phyloP scores from a whole-genome alignment of 2,113 vertebrate genomes.

The Porphyrio hochstetteri region DNA sequence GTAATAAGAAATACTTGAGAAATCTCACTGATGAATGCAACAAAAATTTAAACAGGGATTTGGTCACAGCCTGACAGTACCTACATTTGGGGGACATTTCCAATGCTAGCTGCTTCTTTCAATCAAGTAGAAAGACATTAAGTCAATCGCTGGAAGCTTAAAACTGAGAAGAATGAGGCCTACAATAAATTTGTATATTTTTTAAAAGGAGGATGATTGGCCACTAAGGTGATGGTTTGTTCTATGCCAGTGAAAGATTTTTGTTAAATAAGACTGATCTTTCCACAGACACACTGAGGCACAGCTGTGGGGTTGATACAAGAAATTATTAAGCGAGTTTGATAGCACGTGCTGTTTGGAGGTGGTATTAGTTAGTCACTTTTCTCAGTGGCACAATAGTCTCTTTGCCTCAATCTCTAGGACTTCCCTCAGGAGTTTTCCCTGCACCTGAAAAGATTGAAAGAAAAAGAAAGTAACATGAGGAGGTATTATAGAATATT shows the following conservation, averaged over 20 bases:
- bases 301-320: neutral
- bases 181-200: neutral
- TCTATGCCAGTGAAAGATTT: neutral
- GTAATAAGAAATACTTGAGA: neutral
- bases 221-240: neutral
- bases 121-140: neutral
- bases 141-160: neutral
- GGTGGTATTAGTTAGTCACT: neutral
- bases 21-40: neutral
- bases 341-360: neutral
- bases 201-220: neutral
- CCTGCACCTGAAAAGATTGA: neutral
- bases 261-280: neutral
- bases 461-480: neutral
- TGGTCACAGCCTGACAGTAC: neutral
- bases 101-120: neutral
- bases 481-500: neutral
- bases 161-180: neutral
- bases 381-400: neutral
- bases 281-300: neutral
- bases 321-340: neutral
- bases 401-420: neutral
- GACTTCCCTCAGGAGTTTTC: neutral
- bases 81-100: neutral
- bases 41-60: neutral